phyloP scores from a whole-genome alignment of 2,888 invertebrate genomes.

The Nemotelus nigrinus region DNA sequence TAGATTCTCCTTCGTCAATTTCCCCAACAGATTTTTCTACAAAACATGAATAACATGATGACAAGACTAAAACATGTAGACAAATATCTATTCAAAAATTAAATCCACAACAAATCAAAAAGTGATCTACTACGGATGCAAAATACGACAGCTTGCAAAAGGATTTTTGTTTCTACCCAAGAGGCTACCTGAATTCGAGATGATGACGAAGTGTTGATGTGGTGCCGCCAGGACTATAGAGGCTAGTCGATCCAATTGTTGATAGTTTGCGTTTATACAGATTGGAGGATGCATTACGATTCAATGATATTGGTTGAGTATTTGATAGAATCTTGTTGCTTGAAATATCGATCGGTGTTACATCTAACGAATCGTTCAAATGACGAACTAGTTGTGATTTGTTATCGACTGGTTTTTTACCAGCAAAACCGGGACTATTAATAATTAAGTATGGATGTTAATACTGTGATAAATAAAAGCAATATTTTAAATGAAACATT shows the following conservation, averaged over 20 bases:
- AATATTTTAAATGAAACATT: not conserved
- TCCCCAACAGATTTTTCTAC: too few relatives aligned
- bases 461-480: not conserved
- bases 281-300: conserved; percentile 46
- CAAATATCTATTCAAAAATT: too few relatives aligned
- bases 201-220: conserved; percentile 65
- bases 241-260: conserved; percentile 65
- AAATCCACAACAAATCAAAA: too few relatives aligned
- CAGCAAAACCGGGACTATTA: conserved; percentile 62
- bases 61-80: too few relatives aligned
- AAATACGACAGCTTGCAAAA: too few relatives aligned
- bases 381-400: conserved; percentile 83
- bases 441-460: not conserved
- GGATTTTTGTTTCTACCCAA: too few relatives aligned
- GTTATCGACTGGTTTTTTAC: conserved; percentile 79
- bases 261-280: conserved; percentile 57
- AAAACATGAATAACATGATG: too few relatives aligned
- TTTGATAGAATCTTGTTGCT: conserved; percentile 80
- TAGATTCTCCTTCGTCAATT: too few relatives aligned
- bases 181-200: conserved; percentile 74
- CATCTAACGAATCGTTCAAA: conserved; percentile 80
- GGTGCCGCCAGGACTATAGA: conserved; percentile 50
- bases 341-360: conserved; percentile 84
- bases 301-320: conserved; percentile 55
- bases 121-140: too few relatives aligned